Conservation (phyloP, 2,113 vertebrate genomes). For the Ceyx cyanopectus region DNA sequence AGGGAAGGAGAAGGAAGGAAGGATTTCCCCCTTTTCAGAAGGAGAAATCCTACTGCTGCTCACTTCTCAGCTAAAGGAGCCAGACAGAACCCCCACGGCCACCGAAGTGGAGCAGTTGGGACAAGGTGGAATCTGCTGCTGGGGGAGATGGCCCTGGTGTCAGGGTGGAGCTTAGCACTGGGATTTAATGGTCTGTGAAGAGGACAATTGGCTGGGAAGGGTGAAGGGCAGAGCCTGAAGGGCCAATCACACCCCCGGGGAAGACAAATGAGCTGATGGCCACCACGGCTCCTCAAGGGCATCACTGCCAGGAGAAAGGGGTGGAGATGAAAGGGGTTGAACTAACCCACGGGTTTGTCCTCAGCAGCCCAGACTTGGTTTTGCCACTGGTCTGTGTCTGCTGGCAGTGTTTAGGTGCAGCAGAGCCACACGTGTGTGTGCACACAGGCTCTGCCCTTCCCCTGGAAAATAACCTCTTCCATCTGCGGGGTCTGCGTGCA, state of each 20-base stretch:
- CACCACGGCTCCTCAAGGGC: neutral
- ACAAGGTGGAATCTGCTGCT: neutral
- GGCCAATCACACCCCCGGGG: neutral
- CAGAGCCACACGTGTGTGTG: neutral
- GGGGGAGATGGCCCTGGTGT: neutral
- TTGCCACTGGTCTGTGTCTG: neutral
- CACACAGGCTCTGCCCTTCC: neutral
- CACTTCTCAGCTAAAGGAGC: neutral
- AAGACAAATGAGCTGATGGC: neutral
- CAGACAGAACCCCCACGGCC: neutral
- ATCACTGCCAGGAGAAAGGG: fast-evolving
- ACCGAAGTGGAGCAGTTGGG: neutral
- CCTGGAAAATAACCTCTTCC: neutral
- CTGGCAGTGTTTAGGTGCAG: neutral
- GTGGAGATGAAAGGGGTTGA: neutral
- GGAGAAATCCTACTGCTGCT: neutral
- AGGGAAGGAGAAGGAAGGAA: neutral
- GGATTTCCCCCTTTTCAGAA: neutral
- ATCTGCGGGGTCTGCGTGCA: neutral
- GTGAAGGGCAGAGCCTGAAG: neutral
- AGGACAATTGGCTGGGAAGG: neutral
- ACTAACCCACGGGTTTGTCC: fast-evolving
- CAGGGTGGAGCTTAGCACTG: neutral
- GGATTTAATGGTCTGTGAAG: neutral
- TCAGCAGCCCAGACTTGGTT: neutral